phyloP scores from a whole-genome alignment of 1,140 invertebrate species.

The Camponotus floridanus region DNA sequence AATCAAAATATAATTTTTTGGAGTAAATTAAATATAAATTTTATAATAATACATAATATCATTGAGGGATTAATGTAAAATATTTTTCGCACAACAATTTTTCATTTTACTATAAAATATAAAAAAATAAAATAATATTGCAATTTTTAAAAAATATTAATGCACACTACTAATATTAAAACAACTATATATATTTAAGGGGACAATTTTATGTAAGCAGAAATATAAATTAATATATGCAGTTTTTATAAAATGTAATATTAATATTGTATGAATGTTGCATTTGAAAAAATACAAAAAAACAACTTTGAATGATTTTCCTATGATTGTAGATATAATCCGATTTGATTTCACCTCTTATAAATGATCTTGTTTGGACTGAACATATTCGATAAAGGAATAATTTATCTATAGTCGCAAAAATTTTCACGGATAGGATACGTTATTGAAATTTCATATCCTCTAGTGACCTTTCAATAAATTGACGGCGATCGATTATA shows the following conservation, averaged over 20 bases:
- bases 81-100: neutral
- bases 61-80: neutral
- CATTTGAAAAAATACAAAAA: neutral
- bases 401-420: constrained; percentile 50
- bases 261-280: neutral
- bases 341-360: neutral
- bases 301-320: neutral
- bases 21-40: neutral
- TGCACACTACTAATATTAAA: neutral
- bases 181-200: neutral
- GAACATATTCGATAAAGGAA: constrained; percentile 34
- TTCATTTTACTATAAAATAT: neutral
- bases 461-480: neutral
- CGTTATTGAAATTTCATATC: constrained; percentile 47
- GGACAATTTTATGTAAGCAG: neutral
- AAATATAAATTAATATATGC: neutral
- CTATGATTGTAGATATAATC: neutral
- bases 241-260: neutral
- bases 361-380: constrained; percentile 34
- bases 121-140: neutral
- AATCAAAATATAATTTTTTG: neutral
- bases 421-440: constrained; percentile 40
- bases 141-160: neutral
- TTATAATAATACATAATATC: neutral
- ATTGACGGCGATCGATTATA: neutral